Evolutionary conservation across 2,113 vertebrate genomes (phyloP).

Genomic region (Notechis scutatus): DNA sequence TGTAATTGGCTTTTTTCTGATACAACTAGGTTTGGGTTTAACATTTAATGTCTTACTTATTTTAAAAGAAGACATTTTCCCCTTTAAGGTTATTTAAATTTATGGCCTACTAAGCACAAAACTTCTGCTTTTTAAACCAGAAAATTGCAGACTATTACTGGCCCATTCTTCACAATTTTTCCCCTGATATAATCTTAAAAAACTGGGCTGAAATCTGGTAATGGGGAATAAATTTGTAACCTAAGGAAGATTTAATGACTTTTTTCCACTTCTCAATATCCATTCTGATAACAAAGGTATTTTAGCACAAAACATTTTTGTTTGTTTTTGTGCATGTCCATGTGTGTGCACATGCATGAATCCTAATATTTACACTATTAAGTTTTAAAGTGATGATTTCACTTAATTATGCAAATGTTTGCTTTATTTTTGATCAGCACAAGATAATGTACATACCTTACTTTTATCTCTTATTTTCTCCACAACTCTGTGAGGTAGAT

Average conservation of each 20-base stretch:
- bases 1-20: neutral
- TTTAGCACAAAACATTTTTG: neutral
- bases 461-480: neutral
- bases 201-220: conserved; percentile 10
- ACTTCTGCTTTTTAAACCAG: conserved; percentile 26
- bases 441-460: too few species aligned
- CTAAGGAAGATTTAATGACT: conserved; percentile 14
- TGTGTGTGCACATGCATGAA: neutral
- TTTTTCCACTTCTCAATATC: neutral
- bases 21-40: neutral
- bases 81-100: conserved; percentile 27
- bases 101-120: neutral
- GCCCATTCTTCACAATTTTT: conserved; percentile 12
- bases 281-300: neutral
- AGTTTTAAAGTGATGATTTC: neutral
- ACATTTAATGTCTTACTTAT: neutral
- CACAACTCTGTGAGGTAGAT: neutral
- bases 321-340: neutral
- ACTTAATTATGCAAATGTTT: neutral
- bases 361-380: too few species aligned
- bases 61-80: neutral
- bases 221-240: conserved; percentile 26
- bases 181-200: neutral
- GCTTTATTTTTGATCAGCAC: neutral
- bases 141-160: conserved; percentile 26